A percentile compares a stretch with the other conserved stretches of the same genome.
Conservation (phyloP, 2,888 invertebrate genomes). For the Pristionchus arcanus region DNA sequence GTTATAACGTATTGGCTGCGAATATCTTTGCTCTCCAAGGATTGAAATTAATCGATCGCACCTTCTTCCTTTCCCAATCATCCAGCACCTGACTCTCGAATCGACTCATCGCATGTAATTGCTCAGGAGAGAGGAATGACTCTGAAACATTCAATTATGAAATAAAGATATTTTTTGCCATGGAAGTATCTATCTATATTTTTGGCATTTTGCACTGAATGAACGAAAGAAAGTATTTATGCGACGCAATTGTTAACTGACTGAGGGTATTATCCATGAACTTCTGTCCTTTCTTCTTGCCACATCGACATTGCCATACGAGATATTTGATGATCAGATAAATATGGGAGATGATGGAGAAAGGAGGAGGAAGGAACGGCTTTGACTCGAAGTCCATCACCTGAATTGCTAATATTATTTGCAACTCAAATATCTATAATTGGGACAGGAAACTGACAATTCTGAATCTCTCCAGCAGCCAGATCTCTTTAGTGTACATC, state of each 20-base stretch:
- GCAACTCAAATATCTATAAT: not conserved
- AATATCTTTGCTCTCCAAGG: not conserved
- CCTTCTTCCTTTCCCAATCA: slow-evolving; percentile 42
- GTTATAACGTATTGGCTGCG: too few relatives aligned
- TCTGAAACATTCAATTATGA: not conserved
- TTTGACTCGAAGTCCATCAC: slow-evolving; percentile 98
- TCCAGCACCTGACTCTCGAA: slow-evolving; percentile 45
- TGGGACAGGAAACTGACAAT: slow-evolving; percentile 81
- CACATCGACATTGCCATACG: slow-evolving; percentile 71
- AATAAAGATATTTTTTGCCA: not conserved
- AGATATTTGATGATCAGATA: slow-evolving; percentile 66
- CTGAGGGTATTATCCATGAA: slow-evolving; percentile 50
- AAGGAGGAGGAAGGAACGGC: slow-evolving; percentile 90
- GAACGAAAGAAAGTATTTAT: too few relatives aligned
- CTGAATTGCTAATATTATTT: slow-evolving; percentile 63
- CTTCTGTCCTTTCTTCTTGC: not conserved
- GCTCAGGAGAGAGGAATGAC: slow-evolving; percentile 25
- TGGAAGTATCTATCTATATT: too few relatives aligned
- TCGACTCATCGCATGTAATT: not conserved
- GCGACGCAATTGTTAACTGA: too few relatives aligned
- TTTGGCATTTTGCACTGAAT: too few relatives aligned
- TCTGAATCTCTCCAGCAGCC: slow-evolving; percentile 98
- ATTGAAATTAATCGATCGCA: not conserved
- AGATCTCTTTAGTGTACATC: slow-evolving; percentile 95
- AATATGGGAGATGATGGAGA: slow-evolving; percentile 67